These are phyloP conservation scores for Cavia aperea DNA, from an alignment of 2,113 vertebrate species.

Conservation along the genomic window DNA sequence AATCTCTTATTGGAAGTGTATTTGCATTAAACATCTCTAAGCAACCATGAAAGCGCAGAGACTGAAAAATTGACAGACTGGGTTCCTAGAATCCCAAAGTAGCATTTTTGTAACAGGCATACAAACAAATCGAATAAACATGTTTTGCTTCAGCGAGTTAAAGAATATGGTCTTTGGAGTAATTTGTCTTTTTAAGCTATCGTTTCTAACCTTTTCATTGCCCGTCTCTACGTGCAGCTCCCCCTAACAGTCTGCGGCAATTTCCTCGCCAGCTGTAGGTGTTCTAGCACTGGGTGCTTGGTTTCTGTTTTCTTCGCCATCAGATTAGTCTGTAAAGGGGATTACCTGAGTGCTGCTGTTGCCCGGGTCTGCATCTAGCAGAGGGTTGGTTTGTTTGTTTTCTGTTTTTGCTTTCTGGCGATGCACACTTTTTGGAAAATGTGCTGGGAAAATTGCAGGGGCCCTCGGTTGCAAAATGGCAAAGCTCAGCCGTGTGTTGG, in stretches of 20 bases:
- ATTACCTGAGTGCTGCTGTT: constrained; percentile 72
- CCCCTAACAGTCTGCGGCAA: constrained; percentile 76
- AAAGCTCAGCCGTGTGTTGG: background rate
- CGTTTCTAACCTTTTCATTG: constrained; percentile 79
- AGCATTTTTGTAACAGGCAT: constrained; percentile 84
- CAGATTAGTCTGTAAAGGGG: constrained; percentile 73
- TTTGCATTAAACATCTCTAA: constrained; percentile 87
- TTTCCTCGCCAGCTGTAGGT: constrained; percentile 76
- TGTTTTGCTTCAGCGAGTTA: constrained; percentile 83
- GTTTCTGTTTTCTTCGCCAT: constrained; percentile 72
- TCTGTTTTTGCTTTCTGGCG: constrained; percentile 12
- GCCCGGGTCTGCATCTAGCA: constrained; percentile 66
- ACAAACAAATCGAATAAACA: constrained; percentile 88
- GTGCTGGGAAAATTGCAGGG: background rate
- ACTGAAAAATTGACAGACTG: constrained; percentile 85
- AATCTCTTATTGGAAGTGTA: constrained; percentile 87
- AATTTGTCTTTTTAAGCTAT: constrained; percentile 78
- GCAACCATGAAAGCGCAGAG: constrained; percentile 84
- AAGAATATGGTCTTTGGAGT: constrained; percentile 83
- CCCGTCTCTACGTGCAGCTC: constrained; percentile 78
- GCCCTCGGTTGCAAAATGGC: fast-evolving
- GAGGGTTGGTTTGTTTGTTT: background rate
- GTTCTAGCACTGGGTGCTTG: constrained; percentile 62
- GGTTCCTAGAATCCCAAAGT: constrained; percentile 84
- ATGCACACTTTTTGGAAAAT: background rate